Base-by-base conservation (phyloP, 2,113 vertebrate species). In the Hydrochoerus hydrochaeris region DNA sequence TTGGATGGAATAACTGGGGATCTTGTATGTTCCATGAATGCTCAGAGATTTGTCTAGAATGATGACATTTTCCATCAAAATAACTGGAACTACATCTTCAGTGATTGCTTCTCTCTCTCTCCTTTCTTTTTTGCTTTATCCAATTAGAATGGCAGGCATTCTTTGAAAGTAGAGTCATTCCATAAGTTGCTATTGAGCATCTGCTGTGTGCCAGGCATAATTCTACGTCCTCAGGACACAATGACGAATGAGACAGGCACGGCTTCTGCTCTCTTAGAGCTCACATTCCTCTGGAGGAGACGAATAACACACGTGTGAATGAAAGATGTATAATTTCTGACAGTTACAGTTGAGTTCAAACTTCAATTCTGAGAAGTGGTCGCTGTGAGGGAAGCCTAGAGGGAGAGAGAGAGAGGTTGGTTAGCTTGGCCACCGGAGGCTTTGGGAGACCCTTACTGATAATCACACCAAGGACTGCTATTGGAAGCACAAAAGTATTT, bases 191-290 rank as follows among this genome's bases (percentile, higher is more conserved):
- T n/a, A 32, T 65, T 57, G 67, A 77, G 17, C 5, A 19, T 22
- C 35, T 13, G 0, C 62, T 32, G 22, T 20, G n/a, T 73, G 17
- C 17, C 41, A 14, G 32, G 62, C 32, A 35, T 57, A 49, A 16
- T 85, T 26, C 71, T 20, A 12, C 38, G 63, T 26, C 1, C 38
- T 41, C 16, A 58, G 19, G 58, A 11, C 44, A 60, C 1, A 20
- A 0, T 2, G 30, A n/a, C 9, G 9, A 5, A 1, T 0, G 26
- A 86, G n/a, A 7, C 0, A n/a, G 69, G 49, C 52, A 28, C 67
- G 58, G 58, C 16, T 7, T 10, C 10, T 38, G 32, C n/a, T 11
- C 6, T 26, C 44, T 54, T 20, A 49, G 86, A 54, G 35, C 17
- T 30, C 58, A 60, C 3, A 3, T 52, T n/a, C 44, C 26, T 32